These are phyloP conservation scores for Eupithecia pulchellata DNA, from an alignment of 2,888 invertebrate species.

Conservation along the genomic window DNA sequence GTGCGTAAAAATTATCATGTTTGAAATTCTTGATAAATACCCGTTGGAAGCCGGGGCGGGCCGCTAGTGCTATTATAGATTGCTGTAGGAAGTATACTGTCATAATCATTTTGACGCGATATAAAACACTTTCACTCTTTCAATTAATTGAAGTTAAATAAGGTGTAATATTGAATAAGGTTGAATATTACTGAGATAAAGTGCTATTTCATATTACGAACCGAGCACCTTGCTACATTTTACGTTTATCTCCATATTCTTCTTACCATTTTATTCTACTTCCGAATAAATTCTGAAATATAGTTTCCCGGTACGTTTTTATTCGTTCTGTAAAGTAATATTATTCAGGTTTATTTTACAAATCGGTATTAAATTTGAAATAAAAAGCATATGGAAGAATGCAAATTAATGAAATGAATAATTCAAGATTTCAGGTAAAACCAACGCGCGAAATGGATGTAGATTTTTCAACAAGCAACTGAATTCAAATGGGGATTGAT, in stretches of 20 bases:
- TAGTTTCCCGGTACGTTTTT: neutral
- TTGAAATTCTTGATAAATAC: too few relatives aligned
- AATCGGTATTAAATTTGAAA: constrained; percentile 21
- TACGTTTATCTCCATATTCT: neutral
- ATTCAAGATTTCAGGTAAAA: constrained; percentile 19
- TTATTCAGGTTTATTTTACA: neutral
- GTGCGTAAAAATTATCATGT: too few relatives aligned
- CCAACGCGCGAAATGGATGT: constrained; percentile 18
- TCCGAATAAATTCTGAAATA: neutral
- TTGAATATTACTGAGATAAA: neutral
- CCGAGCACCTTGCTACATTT: neutral
- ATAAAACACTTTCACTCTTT: neutral
- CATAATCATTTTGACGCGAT: neutral
- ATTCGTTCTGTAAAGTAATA: neutral
- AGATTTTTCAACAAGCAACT: constrained; percentile 21
- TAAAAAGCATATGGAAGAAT: constrained; percentile 16
- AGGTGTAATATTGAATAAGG: neutral
- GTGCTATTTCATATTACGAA: neutral
- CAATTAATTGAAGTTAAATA: neutral
- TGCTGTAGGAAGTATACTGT: too few relatives aligned
- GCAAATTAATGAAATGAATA: constrained; percentile 24
- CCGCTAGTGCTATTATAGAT: too few relatives aligned
- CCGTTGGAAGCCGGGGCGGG: too few relatives aligned
- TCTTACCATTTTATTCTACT: neutral
- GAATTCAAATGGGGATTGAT: constrained; percentile 21